A percentile compares a stretch with the other conserved stretches of the same genome.
These are phyloP conservation scores for Bombus superbus DNA, from an alignment of 1,140 invertebrate species.

Conservation along the genomic window DNA sequence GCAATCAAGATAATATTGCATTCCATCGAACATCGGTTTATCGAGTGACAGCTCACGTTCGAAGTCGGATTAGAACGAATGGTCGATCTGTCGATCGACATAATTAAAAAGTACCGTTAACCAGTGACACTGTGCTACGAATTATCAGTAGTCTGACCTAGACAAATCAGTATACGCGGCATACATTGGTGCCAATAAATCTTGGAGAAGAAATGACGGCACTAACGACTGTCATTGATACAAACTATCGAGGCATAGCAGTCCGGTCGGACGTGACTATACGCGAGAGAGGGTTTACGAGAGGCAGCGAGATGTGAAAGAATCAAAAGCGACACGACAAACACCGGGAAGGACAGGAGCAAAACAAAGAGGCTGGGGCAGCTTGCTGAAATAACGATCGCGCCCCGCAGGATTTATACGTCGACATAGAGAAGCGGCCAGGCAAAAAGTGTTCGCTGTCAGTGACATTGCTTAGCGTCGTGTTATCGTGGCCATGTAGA, in stretches of 20 bases:
- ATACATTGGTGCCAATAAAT: slow-evolving; percentile 29
- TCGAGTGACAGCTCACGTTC: background rate
- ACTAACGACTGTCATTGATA: slow-evolving; percentile 55
- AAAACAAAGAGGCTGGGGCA: slow-evolving; percentile 55
- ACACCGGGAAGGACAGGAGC: slow-evolving; percentile 43
- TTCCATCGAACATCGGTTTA: background rate
- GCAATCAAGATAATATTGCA: background rate
- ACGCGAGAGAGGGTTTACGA: slow-evolving; percentile 39
- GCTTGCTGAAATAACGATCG: slow-evolving; percentile 62
- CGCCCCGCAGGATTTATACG: slow-evolving; percentile 58
- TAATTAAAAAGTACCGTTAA: slow-evolving; percentile 47
- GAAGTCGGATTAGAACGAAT: background rate
- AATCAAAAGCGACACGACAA: slow-evolving; percentile 60
- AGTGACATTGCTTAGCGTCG: slow-evolving; percentile 41
- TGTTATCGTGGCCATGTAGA: slow-evolving; percentile 25
- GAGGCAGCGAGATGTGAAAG: slow-evolving; percentile 55
- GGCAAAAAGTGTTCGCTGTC: slow-evolving; percentile 34
- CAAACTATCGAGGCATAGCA: slow-evolving; percentile 40
- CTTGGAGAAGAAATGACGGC: slow-evolving; percentile 22
- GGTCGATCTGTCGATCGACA: slow-evolving; percentile 1
- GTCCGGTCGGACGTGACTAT: slow-evolving; percentile 33
- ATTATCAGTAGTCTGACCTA: slow-evolving; percentile 34
- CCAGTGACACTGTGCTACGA: slow-evolving; percentile 17
- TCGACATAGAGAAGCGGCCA: slow-evolving; percentile 37
- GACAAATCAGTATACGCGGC: slow-evolving; percentile 29